Percentiles rank a stretch among this genome's conserved stretches.
Conservation (phyloP, 2,888 invertebrate genomes). For the Galerucella pusilla region DNA sequence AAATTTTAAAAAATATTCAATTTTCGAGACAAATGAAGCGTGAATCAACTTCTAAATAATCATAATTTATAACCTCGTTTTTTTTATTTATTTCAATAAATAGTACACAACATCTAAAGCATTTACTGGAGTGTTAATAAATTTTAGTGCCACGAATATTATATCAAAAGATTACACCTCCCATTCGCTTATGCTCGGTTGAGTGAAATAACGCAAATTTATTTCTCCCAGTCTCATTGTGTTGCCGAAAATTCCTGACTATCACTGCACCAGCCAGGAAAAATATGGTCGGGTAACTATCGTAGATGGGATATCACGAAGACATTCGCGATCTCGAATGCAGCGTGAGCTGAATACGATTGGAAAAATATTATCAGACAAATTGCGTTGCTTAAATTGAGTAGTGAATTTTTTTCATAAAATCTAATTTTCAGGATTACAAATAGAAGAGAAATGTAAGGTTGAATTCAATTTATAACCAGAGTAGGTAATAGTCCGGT, state of each 20-base stretch:
- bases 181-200: constrained; percentile 30
- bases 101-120: constrained; percentile 14
- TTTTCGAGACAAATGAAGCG: not conserved
- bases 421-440: not conserved
- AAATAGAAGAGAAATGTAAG: not conserved
- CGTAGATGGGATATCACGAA: constrained; percentile 1
- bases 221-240: constrained; percentile 38
- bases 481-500: too few relatives aligned
- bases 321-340: constrained; percentile 1
- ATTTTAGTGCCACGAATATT: constrained; percentile 31
- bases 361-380: not conserved
- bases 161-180: constrained; percentile 44
- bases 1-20: too few relatives aligned
- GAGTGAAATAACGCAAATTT: constrained; percentile 40
- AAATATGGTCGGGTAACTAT: constrained; percentile 41
- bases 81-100: not conserved
- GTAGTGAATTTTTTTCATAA: not conserved
- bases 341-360: constrained; percentile 17
- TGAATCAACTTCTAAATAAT: not conserved
- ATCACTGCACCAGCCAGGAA: constrained; percentile 34
- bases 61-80: not conserved
- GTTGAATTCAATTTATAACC: too few relatives aligned
- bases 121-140: constrained; percentile 22
- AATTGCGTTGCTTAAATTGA: not conserved
- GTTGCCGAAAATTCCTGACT: constrained; percentile 40